Evolutionary conservation across 2,797 vertebrate species (phyloP).

Genomic region (Intellagama lesueurii): DNA sequence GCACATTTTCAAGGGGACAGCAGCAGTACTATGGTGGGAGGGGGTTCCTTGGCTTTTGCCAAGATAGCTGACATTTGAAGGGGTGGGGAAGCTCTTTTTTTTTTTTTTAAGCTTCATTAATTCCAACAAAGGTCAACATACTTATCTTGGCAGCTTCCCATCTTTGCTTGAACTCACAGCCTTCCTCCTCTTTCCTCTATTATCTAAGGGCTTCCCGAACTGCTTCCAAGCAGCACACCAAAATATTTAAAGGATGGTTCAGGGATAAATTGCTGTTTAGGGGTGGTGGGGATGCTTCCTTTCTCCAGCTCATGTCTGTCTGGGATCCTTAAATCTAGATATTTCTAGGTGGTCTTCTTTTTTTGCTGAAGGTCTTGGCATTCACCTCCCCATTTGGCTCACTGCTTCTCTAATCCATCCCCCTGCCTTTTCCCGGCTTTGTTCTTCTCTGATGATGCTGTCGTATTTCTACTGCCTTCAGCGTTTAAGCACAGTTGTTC

Average conservation of each 20-base stretch:
- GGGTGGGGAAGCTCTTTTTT: slow-evolving; percentile 26
- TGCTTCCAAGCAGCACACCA: slow-evolving; percentile 58
- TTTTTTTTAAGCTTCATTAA: slow-evolving; percentile 49
- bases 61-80: slow-evolving; percentile 66
- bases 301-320: background rate
- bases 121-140: slow-evolving; percentile 60
- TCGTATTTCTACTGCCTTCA: background rate
- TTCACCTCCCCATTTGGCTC: background rate
- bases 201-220: slow-evolving; percentile 60
- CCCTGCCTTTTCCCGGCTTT: background rate
- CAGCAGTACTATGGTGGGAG: background rate
- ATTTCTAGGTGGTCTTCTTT: background rate
- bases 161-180: slow-evolving; percentile 28
- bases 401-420: background rate
- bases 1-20: background rate
- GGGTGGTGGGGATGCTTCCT: background rate
- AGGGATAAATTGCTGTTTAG: background rate
- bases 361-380: background rate
- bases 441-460: slow-evolving; percentile 2
- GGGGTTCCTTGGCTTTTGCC: slow-evolving; percentile 27
- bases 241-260: slow-evolving; percentile 37
- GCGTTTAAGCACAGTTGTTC: slow-evolving; percentile 12
- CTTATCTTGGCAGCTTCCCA: slow-evolving; percentile 46
- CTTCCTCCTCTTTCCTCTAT: background rate
- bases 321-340: background rate